Base-by-base conservation (phyloP, 2,113 vertebrate species). In the Carassius carassius region DNA sequence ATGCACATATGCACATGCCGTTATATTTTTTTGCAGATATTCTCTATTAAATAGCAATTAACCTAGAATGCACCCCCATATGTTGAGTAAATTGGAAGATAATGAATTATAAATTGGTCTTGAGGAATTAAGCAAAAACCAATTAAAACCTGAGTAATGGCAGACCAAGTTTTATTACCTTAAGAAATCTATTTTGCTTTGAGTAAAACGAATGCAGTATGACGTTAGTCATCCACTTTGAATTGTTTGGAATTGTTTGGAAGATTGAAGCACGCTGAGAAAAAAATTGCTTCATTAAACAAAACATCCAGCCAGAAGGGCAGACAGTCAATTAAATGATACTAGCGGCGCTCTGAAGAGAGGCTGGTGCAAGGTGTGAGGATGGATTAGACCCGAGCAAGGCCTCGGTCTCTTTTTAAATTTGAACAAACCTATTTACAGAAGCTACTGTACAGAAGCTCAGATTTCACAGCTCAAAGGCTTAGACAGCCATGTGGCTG, bases 1-100 rank as follows among this genome's bases (percentile, higher is more conserved):
- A 69, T 35, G 73, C 44, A 67, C 86, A 69, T 54, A 63, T 85
- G n/a, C n/a, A n/a, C n/a, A n/a, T n/a, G n/a, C 85, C 58, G 35
- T 60, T 83, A 51, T 82, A 49, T 16, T 84, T 47, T 44, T 88
- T 82, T 81, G 21, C 75, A 75, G 77, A 78, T 82, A 85, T 83
- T 87, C 81, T 85, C 62, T 85, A 89, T 91, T 91, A 86, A 89
- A 89, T 85, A 88, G 88, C 85, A 90, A 90, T 91, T 91, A 91
- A 89, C 89, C 89, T 81, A 67, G 67, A 83, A 37, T 82, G 74
- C 86, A 78, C 87, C 86, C 86, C 86, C 65, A 80, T 87, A 90
- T 90, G 87, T 88, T 87, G 74, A 76, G 67, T 70, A 91, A 90
- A 91, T 90, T 86, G 86, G 56, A 87, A 87, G 88, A 91, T 91